These are phyloP conservation scores for Aurelia sp. DNA, from an alignment of 30 jellyfish, hydroid and myxozoan genomes.

Conservation along the genomic window DNA sequence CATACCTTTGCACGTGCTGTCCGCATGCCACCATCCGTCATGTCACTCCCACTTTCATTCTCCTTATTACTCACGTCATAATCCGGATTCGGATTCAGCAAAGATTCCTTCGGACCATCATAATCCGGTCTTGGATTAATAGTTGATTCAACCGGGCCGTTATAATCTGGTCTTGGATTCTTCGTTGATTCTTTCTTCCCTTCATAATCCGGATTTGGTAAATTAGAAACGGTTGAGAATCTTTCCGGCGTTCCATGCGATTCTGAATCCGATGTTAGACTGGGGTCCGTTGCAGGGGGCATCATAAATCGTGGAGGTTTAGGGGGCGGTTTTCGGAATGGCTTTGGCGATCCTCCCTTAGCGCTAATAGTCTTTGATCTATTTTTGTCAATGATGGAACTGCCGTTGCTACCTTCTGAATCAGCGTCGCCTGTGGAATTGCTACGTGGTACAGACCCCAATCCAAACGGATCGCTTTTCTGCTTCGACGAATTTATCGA, in stretches of 20 bases:
- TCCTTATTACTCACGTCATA: neutral
- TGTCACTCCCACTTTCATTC: conserved; percentile 3
- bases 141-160: too few relatives aligned
- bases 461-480: neutral
- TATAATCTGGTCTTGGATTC: neutral
- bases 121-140: too few relatives aligned
- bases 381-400: neutral
- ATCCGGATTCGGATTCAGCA: conserved; percentile 2
- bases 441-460: conserved; percentile 10
- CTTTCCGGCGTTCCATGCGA: conserved; percentile 26
- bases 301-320: conserved; percentile 63
- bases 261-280: conserved; percentile 25
- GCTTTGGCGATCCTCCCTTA: conserved; percentile 12
- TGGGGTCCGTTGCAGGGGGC: conserved; percentile 23
- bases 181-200: neutral
- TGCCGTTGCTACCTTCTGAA: conserved; percentile 8
- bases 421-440: conserved; percentile 40
- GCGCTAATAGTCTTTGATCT: conserved; percentile 28
- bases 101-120: too few relatives aligned
- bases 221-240: conserved; percentile 16
- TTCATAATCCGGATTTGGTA: conserved; percentile 1
- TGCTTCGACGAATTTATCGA: conserved; percentile 7
- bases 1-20: neutral
- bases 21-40: neutral
- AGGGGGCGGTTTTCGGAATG: conserved; percentile 63